phyloP scores from a whole-genome alignment of 2,888 invertebrate species.

The Drosophila emarginata region DNA sequence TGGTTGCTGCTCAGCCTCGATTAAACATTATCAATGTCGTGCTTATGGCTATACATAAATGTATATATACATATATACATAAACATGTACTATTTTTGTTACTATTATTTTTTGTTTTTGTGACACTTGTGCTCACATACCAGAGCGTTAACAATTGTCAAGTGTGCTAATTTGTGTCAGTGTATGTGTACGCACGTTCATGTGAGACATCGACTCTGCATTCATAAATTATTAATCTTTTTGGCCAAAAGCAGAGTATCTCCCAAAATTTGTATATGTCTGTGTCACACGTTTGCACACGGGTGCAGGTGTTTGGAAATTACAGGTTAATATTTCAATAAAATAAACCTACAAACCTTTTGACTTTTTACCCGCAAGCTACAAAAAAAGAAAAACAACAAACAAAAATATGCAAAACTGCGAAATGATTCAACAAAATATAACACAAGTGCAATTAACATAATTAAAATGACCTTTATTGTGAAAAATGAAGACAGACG shows the following conservation, averaged over 20 bases:
- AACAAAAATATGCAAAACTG: constrained; percentile 4
- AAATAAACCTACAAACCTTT: constrained; percentile 21
- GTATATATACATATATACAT: too few relatives aligned
- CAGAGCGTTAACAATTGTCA: constrained; percentile 55
- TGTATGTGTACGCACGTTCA: constrained; percentile 29
- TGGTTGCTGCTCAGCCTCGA: constrained; percentile 43
- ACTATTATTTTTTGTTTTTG: constrained; percentile 60
- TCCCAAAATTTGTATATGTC: neutral
- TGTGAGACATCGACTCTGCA: neutral
- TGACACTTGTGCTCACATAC: constrained; percentile 63
- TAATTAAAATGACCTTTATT: constrained; percentile 28
- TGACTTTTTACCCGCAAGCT: neutral
- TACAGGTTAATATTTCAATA: constrained; percentile 31
- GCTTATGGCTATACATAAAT: neutral
- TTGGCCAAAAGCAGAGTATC: neutral
- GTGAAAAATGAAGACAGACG: neutral
- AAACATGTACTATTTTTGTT: too few relatives aligned
- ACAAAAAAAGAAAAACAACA: neutral
- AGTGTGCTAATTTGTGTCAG: constrained; percentile 54
- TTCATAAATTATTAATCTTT: constrained; percentile 1
- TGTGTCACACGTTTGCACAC: constrained; percentile 6
- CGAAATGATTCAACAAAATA: constrained; percentile 11
- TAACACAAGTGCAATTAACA: constrained; percentile 29
- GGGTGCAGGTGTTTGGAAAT: constrained; percentile 41
- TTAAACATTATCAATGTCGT: constrained; percentile 36